These are phyloP conservation scores for Labrus mixtus DNA, from an alignment of 2,113 vertebrate genomes.

Conservation along the genomic window DNA sequence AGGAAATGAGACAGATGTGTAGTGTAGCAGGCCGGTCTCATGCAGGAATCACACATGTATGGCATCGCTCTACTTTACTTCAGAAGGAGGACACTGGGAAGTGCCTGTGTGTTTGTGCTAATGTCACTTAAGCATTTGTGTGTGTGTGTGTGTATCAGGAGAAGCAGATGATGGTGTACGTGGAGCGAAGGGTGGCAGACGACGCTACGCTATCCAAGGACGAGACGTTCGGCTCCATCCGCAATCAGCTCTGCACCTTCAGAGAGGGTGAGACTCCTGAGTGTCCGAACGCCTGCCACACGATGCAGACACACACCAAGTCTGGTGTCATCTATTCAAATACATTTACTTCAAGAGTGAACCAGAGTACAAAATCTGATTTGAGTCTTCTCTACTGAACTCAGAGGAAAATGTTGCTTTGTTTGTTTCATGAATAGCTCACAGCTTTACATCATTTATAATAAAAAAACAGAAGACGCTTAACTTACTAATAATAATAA, in stretches of 20 bases:
- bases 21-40: constrained; percentile 17
- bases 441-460: no score
- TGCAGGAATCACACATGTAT: constrained; percentile 3
- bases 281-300: neutral
- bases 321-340: neutral
- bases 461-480: no score
- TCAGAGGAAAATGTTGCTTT: no score
- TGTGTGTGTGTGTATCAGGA: constrained; percentile 71
- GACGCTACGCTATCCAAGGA: constrained; percentile 82
- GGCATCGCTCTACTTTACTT: neutral
- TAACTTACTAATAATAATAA: no score
- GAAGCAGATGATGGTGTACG: constrained; percentile 87
- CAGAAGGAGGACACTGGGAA: neutral
- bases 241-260: constrained; percentile 87
- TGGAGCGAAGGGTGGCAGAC: constrained; percentile 86
- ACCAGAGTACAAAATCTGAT: no score
- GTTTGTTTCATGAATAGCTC: no score
- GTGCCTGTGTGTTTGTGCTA: constrained; percentile 28
- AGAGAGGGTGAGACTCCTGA: constrained; percentile 79
- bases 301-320: neutral
- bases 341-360: no score
- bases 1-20: constrained; percentile 52
- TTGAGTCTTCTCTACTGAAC: neutral
- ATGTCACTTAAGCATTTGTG: neutral
- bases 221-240: constrained; percentile 80